Conservation (phyloP, 2,797 vertebrate species). For the Halcyon badia region DNA sequence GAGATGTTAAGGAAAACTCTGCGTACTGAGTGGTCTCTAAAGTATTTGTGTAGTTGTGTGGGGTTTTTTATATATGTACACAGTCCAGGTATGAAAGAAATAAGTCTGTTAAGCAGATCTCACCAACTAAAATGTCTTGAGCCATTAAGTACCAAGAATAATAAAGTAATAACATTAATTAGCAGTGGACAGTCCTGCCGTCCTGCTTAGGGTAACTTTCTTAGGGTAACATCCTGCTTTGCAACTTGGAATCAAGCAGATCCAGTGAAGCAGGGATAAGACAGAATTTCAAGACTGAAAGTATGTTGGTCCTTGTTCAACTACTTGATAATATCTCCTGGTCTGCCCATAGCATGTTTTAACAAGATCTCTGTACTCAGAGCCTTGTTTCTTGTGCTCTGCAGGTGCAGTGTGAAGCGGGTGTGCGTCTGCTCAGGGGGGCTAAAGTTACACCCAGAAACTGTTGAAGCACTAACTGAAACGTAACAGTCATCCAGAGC, state of each 20-base stretch:
- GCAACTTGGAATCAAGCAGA: not conserved
- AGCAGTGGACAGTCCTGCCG: not conserved
- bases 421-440: not conserved
- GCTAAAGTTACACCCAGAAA: slow-evolving; percentile 28
- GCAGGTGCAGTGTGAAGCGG: not conserved
- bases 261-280: not conserved
- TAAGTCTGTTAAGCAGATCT: not conserved
- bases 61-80: not conserved
- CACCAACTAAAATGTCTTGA: not conserved
- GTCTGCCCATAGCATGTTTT: slow-evolving; percentile 7
- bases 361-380: slow-evolving; percentile 13
- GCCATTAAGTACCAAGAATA: not conserved
- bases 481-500: not conserved
- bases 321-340: slow-evolving; percentile 51
- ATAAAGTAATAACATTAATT: not conserved
- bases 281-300: not conserved
- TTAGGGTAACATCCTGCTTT: not conserved
- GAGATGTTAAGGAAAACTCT: not conserved
- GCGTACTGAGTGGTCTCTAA: not conserved
- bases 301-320: not conserved
- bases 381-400: slow-evolving; percentile 30
- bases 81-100: not conserved
- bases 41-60: not conserved
- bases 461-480: not conserved
- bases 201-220: not conserved